phyloP scores from a whole-genome alignment of 2,797 vertebrate genomes.

The Nyctalus aviator region DNA sequence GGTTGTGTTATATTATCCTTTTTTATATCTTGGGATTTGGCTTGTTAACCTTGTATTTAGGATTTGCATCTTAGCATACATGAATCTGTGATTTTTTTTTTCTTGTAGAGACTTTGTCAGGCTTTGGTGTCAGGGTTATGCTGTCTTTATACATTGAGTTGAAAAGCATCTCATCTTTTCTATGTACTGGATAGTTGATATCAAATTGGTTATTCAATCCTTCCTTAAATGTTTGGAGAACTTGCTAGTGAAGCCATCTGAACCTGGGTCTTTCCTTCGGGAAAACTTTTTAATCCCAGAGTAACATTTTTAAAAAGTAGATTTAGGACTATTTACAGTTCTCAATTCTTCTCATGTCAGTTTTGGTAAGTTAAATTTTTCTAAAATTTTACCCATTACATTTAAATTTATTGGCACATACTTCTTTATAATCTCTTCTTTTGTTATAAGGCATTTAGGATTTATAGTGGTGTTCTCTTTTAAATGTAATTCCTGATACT shows the following conservation, averaged over 20 bases:
- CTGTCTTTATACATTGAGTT: slow-evolving; percentile 12
- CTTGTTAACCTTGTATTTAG: background rate
- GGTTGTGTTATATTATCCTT: background rate
- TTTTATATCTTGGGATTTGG: background rate
- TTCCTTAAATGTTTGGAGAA: background rate
- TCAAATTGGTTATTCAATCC: background rate
- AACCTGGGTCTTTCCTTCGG: background rate
- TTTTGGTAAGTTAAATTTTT: slow-evolving; percentile 21
- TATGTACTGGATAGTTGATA: background rate
- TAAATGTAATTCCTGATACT: background rate
- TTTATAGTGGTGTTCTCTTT: background rate
- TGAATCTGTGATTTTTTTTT: background rate
- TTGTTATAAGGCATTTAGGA: background rate
- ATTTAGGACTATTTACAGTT: background rate
- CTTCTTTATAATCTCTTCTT: slow-evolving; percentile 14
- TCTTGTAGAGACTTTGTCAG: background rate
- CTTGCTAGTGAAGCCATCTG: background rate
- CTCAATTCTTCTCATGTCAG: background rate
- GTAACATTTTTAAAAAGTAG: background rate
- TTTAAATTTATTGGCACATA: background rate
- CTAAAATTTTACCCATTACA: background rate
- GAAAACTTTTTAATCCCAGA: slow-evolving; percentile 1
- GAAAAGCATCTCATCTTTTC: slow-evolving; percentile 21
- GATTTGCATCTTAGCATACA: background rate
- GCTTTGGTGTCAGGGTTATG: background rate